Conservation (phyloP, 2,797 vertebrate species). For the Onychomys torridus region DNA sequence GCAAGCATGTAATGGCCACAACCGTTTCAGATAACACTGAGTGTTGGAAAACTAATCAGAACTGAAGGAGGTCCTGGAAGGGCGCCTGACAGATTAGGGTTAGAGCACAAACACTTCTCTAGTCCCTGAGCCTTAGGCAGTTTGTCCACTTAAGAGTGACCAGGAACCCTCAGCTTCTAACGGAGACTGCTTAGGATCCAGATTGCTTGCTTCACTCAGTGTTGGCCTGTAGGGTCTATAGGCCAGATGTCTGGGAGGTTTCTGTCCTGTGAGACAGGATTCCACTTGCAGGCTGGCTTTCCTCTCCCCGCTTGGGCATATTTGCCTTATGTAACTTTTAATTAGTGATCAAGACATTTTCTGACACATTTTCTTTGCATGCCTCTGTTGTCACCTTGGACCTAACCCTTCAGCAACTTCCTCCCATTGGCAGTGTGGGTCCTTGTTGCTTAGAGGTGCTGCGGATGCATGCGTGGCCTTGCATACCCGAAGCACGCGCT, state of each 20-base stretch:
- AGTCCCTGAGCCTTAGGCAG: not conserved
- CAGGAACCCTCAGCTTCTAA: not conserved
- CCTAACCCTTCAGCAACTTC: not conserved
- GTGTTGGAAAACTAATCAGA: not conserved
- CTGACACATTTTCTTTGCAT: slow-evolving; percentile 34
- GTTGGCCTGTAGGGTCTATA: not conserved
- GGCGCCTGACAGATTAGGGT: not conserved
- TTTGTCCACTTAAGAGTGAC: not conserved
- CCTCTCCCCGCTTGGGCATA: not conserved
- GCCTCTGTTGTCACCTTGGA: not conserved
- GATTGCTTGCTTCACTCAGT: not conserved
- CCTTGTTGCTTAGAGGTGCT: not conserved
- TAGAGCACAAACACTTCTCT: slow-evolving; percentile 4
- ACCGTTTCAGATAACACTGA: not conserved
- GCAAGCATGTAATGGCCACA: slow-evolving; percentile 10
- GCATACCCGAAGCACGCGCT: no score
- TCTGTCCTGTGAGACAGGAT: not conserved
- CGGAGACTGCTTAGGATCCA: slow-evolving; percentile 11
- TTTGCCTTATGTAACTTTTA: not conserved
- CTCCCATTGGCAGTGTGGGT: not conserved
- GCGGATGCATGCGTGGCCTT: not conserved
- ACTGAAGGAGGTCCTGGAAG: not conserved
- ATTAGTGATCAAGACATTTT: not conserved
- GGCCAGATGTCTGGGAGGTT: not conserved
- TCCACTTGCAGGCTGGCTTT: not conserved